Evolutionary conservation across 2,113 vertebrate species (phyloP).

Genomic region (Telmatochromis brachygnathus): DNA sequence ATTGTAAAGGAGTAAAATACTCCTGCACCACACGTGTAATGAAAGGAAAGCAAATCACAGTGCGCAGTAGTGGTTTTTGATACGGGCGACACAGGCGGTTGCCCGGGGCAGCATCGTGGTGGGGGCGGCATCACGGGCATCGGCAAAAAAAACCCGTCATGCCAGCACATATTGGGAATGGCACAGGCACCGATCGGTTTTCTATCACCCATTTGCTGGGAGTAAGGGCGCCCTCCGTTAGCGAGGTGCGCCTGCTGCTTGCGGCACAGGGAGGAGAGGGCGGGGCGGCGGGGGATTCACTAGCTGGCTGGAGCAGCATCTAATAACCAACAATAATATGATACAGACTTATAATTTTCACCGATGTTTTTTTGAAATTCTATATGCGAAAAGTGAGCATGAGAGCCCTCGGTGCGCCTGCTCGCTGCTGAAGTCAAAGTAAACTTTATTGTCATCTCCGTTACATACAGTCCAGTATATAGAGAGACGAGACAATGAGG

Average conservation of each 20-base stretch:
- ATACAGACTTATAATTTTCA: not conserved
- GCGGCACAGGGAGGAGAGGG: not conserved
- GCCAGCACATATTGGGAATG: not conserved
- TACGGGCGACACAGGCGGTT: not conserved
- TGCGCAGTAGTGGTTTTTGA: rapidly evolving
- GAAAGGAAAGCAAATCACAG: not conserved
- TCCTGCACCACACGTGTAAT: not conserved
- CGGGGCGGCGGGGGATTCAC: rapidly evolving
- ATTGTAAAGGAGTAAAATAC: not conserved
- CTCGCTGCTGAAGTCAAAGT: not conserved
- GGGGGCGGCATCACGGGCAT: not conserved
- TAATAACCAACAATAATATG: not conserved
- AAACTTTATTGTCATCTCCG: not conserved
- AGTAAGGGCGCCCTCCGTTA: not conserved
- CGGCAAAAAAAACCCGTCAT: rapidly evolving
- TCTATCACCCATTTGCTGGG: not conserved
- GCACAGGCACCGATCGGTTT: not conserved
- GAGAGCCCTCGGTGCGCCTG: not conserved
- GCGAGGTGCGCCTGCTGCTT: not conserved
- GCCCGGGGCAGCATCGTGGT: not conserved
- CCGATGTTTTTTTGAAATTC: not conserved
- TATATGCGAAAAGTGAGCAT: rapidly evolving
- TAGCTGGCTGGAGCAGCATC: rapidly evolving
- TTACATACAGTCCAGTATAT: not conserved
- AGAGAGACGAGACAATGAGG: rapidly evolving